These are phyloP conservation scores for Leptinotarsa defecta DNA, from an alignment of 1,140 invertebrate genomes.

Conservation along the genomic window DNA sequence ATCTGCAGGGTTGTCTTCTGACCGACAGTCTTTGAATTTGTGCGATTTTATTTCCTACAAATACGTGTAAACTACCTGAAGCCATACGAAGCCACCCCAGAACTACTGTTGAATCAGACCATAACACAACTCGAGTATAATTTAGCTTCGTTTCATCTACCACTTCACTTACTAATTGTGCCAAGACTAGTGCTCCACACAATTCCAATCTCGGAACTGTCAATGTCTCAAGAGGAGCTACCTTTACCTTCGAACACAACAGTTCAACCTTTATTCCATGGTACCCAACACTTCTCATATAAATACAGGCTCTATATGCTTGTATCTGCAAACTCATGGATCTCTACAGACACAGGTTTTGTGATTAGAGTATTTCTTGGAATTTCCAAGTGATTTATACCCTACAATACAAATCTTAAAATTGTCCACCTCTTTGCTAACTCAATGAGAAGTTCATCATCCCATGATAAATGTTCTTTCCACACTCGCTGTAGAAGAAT, in stretches of 20 bases:
- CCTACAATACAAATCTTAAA: not conserved
- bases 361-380: conserved; percentile 13
- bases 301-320: conserved; percentile 52
- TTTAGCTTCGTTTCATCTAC: not conserved
- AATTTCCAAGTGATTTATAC: conserved; percentile 20
- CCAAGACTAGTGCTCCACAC: conserved; percentile 29
- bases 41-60: conserved; percentile 44
- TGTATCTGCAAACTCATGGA: conserved; percentile 54
- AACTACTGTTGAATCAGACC: conserved; percentile 38
- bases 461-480: conserved; percentile 32
- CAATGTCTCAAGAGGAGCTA: conserved; percentile 54
- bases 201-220: conserved; percentile 38
- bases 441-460: too few relatives aligned
- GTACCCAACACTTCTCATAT: conserved; percentile 28
- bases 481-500: conserved; percentile 51
- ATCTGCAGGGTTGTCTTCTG: conserved; percentile 49
- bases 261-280: conserved; percentile 33
- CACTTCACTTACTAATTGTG: conserved; percentile 6
- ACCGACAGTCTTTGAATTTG: conserved; percentile 42
- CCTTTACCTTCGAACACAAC: conserved; percentile 53
- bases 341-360: conserved; percentile 26
- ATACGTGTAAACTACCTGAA: conserved; percentile 39
- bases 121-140: conserved; percentile 21
- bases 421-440: conserved; percentile 13
- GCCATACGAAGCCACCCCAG: conserved; percentile 34